phyloP scores from a whole-genome alignment of 2,888 invertebrate species.

The Melangyna quadrimaculata region DNA sequence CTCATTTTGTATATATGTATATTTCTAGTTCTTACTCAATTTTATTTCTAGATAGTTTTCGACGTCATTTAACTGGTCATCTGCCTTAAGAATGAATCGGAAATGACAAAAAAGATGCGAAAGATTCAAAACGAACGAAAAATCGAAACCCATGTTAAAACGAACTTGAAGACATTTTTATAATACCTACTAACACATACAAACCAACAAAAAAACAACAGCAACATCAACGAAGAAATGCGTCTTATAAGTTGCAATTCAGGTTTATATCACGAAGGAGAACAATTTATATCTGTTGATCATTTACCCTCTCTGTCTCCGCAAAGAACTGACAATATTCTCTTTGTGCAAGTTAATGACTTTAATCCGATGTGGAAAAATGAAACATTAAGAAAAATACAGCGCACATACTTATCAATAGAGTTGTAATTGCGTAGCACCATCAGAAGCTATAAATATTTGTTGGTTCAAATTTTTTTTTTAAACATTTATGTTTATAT shows the following conservation, averaged over 20 bases:
- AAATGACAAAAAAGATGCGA: background rate
- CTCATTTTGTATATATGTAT: slow-evolving; percentile 1
- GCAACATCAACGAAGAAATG: slow-evolving; percentile 6
- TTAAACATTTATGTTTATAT: background rate
- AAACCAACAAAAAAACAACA: too few relatives aligned
- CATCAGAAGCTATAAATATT: slow-evolving; percentile 27
- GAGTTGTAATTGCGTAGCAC: slow-evolving; percentile 39
- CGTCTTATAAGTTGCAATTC: slow-evolving; percentile 60
- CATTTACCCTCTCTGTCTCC: background rate
- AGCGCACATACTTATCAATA: background rate
- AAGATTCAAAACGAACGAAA: background rate
- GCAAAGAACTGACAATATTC: background rate
- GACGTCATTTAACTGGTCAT: slow-evolving; percentile 1
- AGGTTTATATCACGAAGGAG: slow-evolving; percentile 42
- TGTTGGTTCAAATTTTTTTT: slow-evolving; percentile 35
- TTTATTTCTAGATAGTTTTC: slow-evolving; percentile 16
- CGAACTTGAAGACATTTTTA: background rate
- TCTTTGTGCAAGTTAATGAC: background rate
- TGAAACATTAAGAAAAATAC: slow-evolving; percentile 1
- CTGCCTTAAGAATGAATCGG: background rate
- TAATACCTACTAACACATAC: background rate
- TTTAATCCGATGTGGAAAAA: background rate
- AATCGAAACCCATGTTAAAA: background rate
- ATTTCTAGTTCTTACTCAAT: background rate
- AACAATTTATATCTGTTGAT: background rate